Evolutionary conservation across 2,888 invertebrate genomes (phyloP).

Genomic region (Chaitophorus viminalis): DNA sequence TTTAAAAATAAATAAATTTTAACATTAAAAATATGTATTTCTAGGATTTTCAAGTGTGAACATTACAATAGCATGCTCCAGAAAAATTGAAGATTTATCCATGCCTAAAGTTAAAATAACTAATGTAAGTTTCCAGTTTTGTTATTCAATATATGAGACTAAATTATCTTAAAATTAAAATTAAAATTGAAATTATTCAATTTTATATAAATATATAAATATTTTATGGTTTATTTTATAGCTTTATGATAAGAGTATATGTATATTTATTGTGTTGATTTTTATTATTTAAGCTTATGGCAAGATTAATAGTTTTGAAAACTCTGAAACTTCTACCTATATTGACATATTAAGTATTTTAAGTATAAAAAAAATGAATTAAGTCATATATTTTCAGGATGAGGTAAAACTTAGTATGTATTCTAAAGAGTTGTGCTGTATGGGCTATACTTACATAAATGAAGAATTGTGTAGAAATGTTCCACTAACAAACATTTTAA

Average conservation of each 20-base stretch:
- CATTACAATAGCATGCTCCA: conserved; percentile 9
- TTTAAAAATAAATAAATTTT: neutral
- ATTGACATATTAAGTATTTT: neutral
- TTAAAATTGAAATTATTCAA: neutral
- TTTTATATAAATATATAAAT: neutral
- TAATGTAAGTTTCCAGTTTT: conserved; percentile 37
- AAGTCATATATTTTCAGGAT: neutral
- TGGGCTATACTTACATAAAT: neutral
- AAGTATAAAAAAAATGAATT: neutral
- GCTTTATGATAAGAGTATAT: neutral
- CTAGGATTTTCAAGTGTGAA: conserved; percentile 11
- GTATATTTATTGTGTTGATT: neutral
- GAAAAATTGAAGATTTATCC: neutral
- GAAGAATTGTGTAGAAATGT: neutral
- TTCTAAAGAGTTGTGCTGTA: conserved; percentile 18
- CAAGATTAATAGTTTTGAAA: neutral
- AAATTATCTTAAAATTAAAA: neutral
- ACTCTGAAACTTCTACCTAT: neutral
- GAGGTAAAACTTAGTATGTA: neutral
- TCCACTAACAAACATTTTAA: neutral
- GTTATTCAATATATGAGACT: neutral
- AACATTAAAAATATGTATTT: neutral
- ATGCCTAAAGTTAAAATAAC: neutral
- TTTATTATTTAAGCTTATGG: neutral
- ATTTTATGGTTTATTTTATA: neutral